These are phyloP conservation scores for Melinopterus prodromus DNA, from an alignment of 2,888 invertebrate species.

Conservation along the genomic window DNA sequence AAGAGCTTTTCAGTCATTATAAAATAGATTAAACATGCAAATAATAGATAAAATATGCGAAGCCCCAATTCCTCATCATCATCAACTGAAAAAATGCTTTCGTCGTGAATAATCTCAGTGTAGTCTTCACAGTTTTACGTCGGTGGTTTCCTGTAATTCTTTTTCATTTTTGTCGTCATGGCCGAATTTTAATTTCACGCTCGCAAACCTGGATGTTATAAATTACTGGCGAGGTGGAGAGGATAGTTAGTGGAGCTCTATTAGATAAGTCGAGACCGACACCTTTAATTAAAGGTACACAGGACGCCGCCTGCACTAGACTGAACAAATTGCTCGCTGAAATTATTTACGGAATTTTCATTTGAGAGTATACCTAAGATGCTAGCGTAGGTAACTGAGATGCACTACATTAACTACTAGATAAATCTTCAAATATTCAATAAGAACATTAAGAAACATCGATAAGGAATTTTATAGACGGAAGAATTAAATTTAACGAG, in stretches of 20 bases:
- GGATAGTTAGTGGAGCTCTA: neutral
- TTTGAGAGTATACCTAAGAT: neutral
- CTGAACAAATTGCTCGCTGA: neutral
- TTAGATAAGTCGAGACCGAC: neutral
- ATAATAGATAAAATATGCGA: too few species aligned
- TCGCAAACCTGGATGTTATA: neutral
- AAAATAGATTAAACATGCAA: too few species aligned
- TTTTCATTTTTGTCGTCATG: neutral
- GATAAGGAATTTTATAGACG: too few species aligned
- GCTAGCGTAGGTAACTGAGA: neutral
- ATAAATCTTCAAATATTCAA: neutral
- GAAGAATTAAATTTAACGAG: too few species aligned
- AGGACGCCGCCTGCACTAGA: neutral
- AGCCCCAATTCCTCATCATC: too few species aligned
- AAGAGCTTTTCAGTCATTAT: too few species aligned
- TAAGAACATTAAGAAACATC: neutral
- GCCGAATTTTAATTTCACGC: neutral
- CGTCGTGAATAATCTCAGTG: neutral
- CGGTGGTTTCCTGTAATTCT: neutral
- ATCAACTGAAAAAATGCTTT: neutral
- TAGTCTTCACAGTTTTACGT: neutral
- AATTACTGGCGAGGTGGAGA: neutral
- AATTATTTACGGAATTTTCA: slow-evolving; percentile 4
- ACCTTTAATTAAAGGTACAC: neutral
- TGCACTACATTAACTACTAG: neutral